These are phyloP conservation scores for Nasonia giraulti DNA, from an alignment of 1,140 invertebrate species.

Conservation along the genomic window DNA sequence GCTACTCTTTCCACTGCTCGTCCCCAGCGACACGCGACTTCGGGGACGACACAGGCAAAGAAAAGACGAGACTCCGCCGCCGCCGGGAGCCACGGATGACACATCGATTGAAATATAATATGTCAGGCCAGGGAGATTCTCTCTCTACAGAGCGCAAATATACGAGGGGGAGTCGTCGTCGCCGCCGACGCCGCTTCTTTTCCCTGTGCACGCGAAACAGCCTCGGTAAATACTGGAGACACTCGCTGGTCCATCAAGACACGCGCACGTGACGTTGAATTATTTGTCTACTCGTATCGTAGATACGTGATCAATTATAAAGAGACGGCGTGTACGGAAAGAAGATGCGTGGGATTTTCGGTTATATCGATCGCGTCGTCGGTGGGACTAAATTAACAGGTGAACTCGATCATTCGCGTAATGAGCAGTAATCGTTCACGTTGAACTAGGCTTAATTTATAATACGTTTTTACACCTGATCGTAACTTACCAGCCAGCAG, in stretches of 20 bases:
- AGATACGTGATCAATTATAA: neutral
- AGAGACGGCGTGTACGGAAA: neutral
- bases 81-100: slow-evolving; percentile 53
- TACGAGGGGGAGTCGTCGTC: slow-evolving; percentile 55
- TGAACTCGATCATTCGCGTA: no score
- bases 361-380: no score
- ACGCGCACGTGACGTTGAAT: neutral
- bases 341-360: neutral
- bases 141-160: slow-evolving; percentile 60
- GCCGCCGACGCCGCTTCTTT: neutral
- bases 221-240: neutral
- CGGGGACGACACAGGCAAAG: slow-evolving; percentile 54
- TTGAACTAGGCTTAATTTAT: no score
- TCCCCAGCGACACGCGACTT: slow-evolving; percentile 47
- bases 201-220: slow-evolving; percentile 27
- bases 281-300: neutral
- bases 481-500: no score
- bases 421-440: no score
- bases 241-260: neutral
- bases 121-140: slow-evolving; percentile 55
- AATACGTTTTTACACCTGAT: no score
- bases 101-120: slow-evolving; percentile 70
- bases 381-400: no score
- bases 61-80: slow-evolving; percentile 54
- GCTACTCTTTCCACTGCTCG: slow-evolving; percentile 19